Percentiles rank a stretch among this genome's conserved stretches.
Conservation (phyloP, 2,888 invertebrate genomes). For the Ariolimax columbianus region DNA sequence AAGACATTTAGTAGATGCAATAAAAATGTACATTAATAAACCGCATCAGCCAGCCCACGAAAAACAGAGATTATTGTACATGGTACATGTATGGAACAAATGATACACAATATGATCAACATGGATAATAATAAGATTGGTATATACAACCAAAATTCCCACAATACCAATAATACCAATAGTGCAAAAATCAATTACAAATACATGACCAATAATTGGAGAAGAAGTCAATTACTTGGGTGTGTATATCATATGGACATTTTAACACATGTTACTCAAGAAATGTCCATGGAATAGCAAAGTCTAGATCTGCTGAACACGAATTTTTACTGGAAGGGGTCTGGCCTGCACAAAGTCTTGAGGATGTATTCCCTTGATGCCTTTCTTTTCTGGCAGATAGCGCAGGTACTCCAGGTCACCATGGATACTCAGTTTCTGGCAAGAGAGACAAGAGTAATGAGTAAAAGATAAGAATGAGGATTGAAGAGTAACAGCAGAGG, state of each 20-base stretch:
- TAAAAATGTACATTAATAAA: no score
- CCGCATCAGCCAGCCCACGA: no score
- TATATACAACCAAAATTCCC: no score
- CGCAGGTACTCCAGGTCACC: conserved; percentile 75
- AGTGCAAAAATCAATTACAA: neutral
- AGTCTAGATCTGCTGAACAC: conserved; percentile 68
- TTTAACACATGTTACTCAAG: neutral
- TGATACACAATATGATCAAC: no score
- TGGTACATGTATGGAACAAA: no score
- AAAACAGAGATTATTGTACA: no score
- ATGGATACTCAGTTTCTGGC: conserved; percentile 75
- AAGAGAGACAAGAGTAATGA: neutral
- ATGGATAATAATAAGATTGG: no score
- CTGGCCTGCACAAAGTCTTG: conserved; percentile 64
- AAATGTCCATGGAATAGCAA: neutral
- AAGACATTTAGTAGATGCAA: no score
- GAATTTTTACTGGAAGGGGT: conserved; percentile 72
- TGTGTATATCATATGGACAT: neutral
- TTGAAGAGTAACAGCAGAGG: no score
- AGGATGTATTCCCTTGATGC: conserved; percentile 66
- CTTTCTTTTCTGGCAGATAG: conserved; percentile 63
- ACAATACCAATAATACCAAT: neutral
- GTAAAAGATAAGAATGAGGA: no score
- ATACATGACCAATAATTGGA: neutral
- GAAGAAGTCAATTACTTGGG: neutral